Conservation (phyloP, 2,888 invertebrate genomes). For the Stegana nigrithorax region DNA sequence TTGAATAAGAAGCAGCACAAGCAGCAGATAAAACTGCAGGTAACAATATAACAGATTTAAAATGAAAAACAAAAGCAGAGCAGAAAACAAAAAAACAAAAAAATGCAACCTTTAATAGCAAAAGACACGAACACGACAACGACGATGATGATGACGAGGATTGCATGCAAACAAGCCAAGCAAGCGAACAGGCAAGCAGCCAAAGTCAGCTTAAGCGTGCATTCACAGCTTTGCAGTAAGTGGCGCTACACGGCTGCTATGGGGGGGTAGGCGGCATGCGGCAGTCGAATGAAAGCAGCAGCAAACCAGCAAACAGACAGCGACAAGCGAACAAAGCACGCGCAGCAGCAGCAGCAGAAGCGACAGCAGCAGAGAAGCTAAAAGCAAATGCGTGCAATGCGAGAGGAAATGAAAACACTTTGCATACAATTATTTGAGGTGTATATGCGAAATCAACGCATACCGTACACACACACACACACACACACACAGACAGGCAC, state of each 20-base stretch:
- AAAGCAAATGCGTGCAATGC: not conserved
- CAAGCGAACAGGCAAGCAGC: not conserved
- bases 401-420: slow-evolving; percentile 3
- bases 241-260: not conserved
- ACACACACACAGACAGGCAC: not conserved
- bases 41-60: too few relatives aligned
- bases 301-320: not conserved
- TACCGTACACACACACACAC: not conserved
- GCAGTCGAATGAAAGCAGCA: not conserved
- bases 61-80: too few relatives aligned
- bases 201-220: not conserved
- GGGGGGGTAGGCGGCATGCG: not conserved
- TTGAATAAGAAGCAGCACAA: not conserved
- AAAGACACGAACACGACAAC: not conserved
- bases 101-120: too few relatives aligned
- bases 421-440: not conserved
- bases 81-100: too few relatives aligned
- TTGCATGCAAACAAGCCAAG: not conserved
- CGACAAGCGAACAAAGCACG: not conserved
- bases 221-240: not conserved
- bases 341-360: not conserved
- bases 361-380: not conserved
- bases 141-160: not conserved
- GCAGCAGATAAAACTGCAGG: too few relatives aligned
- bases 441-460: too few relatives aligned